Evolutionary conservation across 2,113 vertebrate genomes (phyloP).

Genomic region (Tetraodon nigroviridis): DNA sequence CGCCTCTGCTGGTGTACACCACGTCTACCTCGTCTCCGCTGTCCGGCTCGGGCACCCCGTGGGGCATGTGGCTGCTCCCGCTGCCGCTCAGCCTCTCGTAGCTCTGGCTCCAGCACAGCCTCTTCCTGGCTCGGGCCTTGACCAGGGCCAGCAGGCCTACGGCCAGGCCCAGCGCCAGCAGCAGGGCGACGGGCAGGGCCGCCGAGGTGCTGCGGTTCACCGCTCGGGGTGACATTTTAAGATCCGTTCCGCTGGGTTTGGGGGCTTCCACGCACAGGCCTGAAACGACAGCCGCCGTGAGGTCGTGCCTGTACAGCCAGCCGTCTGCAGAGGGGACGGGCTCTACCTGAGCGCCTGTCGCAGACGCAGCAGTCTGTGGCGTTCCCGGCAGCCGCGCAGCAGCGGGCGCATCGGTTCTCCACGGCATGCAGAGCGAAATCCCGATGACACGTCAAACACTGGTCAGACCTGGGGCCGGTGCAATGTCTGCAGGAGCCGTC

Average conservation of each 20-base stretch:
- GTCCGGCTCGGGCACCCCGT: slow-evolving; percentile 73
- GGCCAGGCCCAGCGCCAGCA: slow-evolving; percentile 56
- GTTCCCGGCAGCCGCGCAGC: slow-evolving; percentile 63
- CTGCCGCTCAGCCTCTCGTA: slow-evolving; percentile 74
- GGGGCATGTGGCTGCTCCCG: slow-evolving; percentile 61
- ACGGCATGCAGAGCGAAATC: slow-evolving; percentile 66
- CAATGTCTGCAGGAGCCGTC: slow-evolving; percentile 73
- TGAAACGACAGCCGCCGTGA: slow-evolving; percentile 24
- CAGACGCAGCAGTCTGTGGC: slow-evolving; percentile 73
- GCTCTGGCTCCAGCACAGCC: slow-evolving; percentile 74
- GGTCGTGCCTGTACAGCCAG: not conserved
- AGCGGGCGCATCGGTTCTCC: slow-evolving; percentile 68
- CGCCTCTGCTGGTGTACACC: slow-evolving; percentile 74
- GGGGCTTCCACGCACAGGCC: slow-evolving; percentile 72
- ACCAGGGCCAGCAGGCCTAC: slow-evolving; percentile 60
- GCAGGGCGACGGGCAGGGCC: slow-evolving; percentile 54
- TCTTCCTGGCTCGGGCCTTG: slow-evolving; percentile 67
- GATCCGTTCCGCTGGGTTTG: slow-evolving; percentile 35
- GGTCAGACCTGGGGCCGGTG: slow-evolving; percentile 62
- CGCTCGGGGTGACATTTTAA: slow-evolving; percentile 45
- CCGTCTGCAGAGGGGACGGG: too few relatives aligned
- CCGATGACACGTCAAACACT: slow-evolving; percentile 69
- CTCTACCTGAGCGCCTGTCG: slow-evolving; percentile 66
- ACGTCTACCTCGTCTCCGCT: slow-evolving; percentile 75
- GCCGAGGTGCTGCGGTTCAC: slow-evolving; percentile 61